Conservation (phyloP, 2,888 invertebrate genomes). For the Physocephala rufipes region DNA sequence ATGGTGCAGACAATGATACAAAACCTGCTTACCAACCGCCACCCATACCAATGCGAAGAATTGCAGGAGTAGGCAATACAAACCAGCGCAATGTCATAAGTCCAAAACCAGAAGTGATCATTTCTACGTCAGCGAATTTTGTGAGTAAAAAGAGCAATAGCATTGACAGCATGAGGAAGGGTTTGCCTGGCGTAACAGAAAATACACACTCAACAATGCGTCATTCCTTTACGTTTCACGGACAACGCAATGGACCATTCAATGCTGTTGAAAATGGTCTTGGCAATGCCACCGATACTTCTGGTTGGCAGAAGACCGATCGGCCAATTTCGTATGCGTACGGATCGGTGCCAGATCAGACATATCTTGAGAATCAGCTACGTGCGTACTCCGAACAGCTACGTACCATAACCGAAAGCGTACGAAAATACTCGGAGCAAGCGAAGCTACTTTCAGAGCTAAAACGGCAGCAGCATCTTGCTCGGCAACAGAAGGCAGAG, state of each 20-base stretch:
- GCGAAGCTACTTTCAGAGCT: conserved; percentile 64
- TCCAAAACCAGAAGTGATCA: conserved; percentile 44
- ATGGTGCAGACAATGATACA: conserved; percentile 49
- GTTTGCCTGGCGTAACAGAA: conserved; percentile 30
- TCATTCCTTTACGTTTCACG: conserved; percentile 64
- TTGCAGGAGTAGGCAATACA: conserved; percentile 45
- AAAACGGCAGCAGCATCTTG: conserved; percentile 63
- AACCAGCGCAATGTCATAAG: conserved; percentile 47
- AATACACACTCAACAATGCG: conserved; percentile 52
- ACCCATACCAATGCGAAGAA: conserved; percentile 61
- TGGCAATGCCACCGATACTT: conserved; percentile 30
- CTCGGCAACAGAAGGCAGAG: conserved; percentile 49
- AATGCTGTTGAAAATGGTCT: conserved; percentile 42
- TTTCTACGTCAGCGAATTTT: conserved; percentile 39
- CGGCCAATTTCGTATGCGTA: conserved; percentile 64
- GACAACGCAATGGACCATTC: conserved; percentile 49
- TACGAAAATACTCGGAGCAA: conserved; percentile 65
- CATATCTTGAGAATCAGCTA: conserved; percentile 64
- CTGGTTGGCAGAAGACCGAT: conserved; percentile 50
- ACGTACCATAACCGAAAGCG: conserved; percentile 64
- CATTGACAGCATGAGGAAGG: conserved; percentile 55
- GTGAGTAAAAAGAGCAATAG: conserved; percentile 57
- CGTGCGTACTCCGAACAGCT: conserved; percentile 65
- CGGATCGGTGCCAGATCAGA: conserved; percentile 62
- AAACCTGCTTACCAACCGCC: conserved; percentile 56